A percentile compares a stretch with the other conserved stretches of the same genome.
These are phyloP conservation scores for Drosophila seclusa DNA, from an alignment of 2,888 invertebrate genomes.

Conservation along the genomic window DNA sequence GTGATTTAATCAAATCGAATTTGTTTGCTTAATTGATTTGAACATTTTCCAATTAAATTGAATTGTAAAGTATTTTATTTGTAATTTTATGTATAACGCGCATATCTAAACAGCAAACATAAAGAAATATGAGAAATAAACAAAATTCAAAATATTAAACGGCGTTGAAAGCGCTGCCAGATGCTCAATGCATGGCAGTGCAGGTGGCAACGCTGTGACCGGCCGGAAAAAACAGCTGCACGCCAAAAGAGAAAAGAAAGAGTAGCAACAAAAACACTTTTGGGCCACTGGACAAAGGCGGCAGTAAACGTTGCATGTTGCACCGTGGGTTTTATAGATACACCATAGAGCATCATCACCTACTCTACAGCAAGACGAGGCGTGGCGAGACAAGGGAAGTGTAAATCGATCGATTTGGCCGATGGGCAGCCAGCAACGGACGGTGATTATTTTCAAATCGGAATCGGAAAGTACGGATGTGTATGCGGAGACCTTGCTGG, in stretches of 20 bases:
- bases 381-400: background rate
- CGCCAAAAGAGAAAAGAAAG: background rate
- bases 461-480: constrained; percentile 85
- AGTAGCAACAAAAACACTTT: background rate
- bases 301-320: constrained; percentile 7
- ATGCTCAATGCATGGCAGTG: background rate
- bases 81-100: background rate
- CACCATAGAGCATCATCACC: no score
- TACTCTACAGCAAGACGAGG: background rate
- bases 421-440: constrained; percentile 66
- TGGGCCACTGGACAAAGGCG: constrained; percentile 15
- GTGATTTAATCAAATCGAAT: background rate
- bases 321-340: constrained; percentile 1
- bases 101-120: background rate
- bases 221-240: constrained; percentile 21
- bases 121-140: background rate
- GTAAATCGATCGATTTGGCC: constrained; percentile 13
- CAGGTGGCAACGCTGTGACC: constrained; percentile 12
- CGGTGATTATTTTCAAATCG: constrained; percentile 84
- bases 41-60: background rate
- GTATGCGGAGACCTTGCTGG: constrained; percentile 84
- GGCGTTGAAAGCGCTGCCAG: background rate
- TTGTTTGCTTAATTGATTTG: no score
- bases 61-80: background rate
- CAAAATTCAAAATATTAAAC: background rate